Conservation (phyloP, 2,888 invertebrate genomes). For the Temnothorax ravouxi region DNA sequence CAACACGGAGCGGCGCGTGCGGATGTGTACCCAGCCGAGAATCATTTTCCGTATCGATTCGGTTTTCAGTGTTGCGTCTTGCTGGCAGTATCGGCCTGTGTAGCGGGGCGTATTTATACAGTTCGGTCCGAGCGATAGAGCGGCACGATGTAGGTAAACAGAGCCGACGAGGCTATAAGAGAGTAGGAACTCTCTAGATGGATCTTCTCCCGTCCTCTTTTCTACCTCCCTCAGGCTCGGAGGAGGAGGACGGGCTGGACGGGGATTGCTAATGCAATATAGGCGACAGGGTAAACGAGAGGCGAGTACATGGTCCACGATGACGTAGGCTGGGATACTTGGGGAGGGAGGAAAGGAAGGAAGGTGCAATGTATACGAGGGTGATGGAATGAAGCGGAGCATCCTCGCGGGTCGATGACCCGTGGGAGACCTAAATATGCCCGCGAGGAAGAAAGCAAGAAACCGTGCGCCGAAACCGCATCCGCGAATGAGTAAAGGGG, state of each 20-base stretch:
- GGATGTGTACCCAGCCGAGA: conserved; percentile 38
- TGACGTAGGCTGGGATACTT: neutral
- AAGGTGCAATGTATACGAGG: neutral
- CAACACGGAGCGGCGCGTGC: conserved; percentile 22
- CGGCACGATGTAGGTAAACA: conserved; percentile 25
- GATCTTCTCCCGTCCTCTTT: conserved; percentile 2
- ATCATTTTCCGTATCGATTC: conserved; percentile 56
- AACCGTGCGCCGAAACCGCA: conserved; percentile 4
- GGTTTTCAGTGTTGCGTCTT: conserved; percentile 48
- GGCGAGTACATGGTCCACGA: conserved; percentile 24
- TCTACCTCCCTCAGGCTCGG: neutral
- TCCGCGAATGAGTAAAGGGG: neutral
- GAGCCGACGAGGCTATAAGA: neutral
- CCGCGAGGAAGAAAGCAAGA: conserved; percentile 6
- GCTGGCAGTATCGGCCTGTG: conserved; percentile 24
- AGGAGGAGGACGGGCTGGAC: too few relatives aligned
- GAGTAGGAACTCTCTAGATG: conserved; percentile 5
- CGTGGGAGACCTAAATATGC: conserved; percentile 33
- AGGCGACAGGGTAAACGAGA: conserved; percentile 40
- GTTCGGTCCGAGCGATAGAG: neutral
- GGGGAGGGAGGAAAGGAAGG: neutral
- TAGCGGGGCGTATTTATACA: conserved; percentile 27
- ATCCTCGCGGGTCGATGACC: conserved; percentile 37
- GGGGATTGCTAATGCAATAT: conserved; percentile 29
- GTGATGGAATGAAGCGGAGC: conserved; percentile 3